Conservation (phyloP, 2,797 vertebrate genomes). For the Pitangus sulphuratus region DNA sequence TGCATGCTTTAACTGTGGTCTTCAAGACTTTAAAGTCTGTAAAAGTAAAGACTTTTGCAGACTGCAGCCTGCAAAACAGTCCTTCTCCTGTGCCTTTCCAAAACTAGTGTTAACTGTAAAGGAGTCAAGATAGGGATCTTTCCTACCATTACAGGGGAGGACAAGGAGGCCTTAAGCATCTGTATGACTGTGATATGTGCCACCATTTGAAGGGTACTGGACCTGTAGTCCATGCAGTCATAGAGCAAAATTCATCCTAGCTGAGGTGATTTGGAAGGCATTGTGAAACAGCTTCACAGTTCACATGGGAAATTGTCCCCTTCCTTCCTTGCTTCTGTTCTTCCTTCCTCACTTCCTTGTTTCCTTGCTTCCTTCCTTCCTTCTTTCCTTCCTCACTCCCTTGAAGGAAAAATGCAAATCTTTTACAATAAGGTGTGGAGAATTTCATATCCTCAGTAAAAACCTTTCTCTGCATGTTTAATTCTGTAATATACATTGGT, state of each 20-base stretch:
- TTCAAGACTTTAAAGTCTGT: neutral
- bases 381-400: too few species aligned
- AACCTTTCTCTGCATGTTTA: neutral
- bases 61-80: neutral
- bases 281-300: neutral
- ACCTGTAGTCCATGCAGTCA: accelerated
- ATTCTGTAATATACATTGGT: neutral
- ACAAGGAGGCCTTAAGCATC: neutral
- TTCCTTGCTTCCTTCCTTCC: too few species aligned
- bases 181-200: accelerated
- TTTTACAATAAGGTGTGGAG: neutral
- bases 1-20: neutral
- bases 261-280: neutral
- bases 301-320: neutral
- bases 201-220: neutral
- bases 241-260: neutral
- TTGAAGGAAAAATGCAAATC: neutral
- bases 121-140: neutral
- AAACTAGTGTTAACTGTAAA: neutral
- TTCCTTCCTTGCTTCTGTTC: too few species aligned
- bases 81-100: neutral
- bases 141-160: accelerated
- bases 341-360: too few species aligned
- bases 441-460: neutral
- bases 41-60: too few species aligned